Conservation (phyloP, 2,113 vertebrate genomes). For the Eleginops maclovinus region DNA sequence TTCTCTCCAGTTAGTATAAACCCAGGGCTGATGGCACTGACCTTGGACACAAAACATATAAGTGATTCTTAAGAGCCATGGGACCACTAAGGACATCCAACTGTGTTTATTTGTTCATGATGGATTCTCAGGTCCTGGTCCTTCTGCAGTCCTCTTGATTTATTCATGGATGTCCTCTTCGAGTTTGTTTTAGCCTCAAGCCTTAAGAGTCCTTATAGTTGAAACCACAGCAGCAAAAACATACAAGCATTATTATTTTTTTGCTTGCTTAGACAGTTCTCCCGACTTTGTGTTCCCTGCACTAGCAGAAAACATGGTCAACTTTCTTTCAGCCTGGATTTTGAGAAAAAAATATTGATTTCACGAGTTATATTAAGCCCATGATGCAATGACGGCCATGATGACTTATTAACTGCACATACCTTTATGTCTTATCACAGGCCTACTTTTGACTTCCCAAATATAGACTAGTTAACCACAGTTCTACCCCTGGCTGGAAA, state of each 20-base stretch:
- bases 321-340: constrained; percentile 12
- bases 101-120: constrained; percentile 45
- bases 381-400: not conserved
- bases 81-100: constrained; percentile 18
- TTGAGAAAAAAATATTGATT: not conserved
- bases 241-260: not conserved
- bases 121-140: constrained; percentile 36
- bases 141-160: constrained; percentile 54
- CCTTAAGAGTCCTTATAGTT: constrained; percentile 14
- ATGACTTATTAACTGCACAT: constrained; percentile 24
- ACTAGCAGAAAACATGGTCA: not conserved
- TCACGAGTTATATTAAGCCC: not conserved
- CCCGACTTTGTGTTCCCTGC: constrained; percentile 10
- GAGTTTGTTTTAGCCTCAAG: constrained; percentile 33
- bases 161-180: constrained; percentile 62
- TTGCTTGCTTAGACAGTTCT: constrained; percentile 3
- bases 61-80: constrained; percentile 5
- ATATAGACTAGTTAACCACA: constrained; percentile 16
- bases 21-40: constrained; percentile 18
- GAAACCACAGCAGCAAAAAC: constrained; percentile 24
- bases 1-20: constrained; percentile 50
- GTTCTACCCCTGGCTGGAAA: not conserved
- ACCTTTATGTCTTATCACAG: constrained; percentile 21
- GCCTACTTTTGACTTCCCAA: constrained; percentile 17
- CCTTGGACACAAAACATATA: constrained; percentile 18